These are phyloP conservation scores for Rallus crepitans DNA, from an alignment of 2,797 vertebrate genomes.

Conservation along the genomic window DNA sequence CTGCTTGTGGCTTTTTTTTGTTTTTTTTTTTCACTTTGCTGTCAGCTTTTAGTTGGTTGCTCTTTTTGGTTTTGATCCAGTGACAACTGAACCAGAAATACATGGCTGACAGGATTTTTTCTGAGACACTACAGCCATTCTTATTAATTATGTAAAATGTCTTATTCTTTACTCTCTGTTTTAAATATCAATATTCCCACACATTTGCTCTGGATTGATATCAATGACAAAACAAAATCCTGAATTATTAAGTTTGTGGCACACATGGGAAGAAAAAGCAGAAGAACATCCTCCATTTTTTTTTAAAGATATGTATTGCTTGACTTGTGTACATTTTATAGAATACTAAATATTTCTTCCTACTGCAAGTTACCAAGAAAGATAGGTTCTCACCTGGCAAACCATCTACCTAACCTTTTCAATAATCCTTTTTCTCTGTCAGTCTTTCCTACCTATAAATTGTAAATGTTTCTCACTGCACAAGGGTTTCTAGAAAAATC, in stretches of 20 bases:
- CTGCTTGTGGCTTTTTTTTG: not conserved
- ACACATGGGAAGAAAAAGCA: not conserved
- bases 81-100: not conserved
- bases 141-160: not conserved
- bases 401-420: not conserved
- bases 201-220: not conserved
- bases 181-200: not conserved
- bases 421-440: not conserved
- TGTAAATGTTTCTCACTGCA: not conserved
- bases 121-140: not conserved
- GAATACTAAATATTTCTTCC: not conserved
- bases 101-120: not conserved
- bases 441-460: not conserved
- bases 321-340: not conserved
- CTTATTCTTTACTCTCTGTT: not conserved
- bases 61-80: not conserved
- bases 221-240: not conserved
- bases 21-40: not conserved
- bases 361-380: not conserved
- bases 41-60: not conserved
- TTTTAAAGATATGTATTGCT: not conserved
- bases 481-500: not conserved
- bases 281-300: not conserved
- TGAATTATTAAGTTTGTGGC: not conserved
- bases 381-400: not conserved